Evolutionary conservation across 2,888 invertebrate species (phyloP).

Genomic region (Hylaea fasciaria): DNA sequence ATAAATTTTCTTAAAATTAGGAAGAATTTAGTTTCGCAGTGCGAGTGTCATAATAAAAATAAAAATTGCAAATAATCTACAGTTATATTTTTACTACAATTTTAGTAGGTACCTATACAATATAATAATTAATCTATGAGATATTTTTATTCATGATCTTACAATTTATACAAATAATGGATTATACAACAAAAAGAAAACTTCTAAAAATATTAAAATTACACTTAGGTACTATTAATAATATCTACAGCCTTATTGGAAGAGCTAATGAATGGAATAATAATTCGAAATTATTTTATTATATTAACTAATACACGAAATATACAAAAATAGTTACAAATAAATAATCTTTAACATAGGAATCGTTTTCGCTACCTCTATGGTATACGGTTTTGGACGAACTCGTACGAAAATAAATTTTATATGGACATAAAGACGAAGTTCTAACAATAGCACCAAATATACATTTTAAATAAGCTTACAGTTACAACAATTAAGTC

Average conservation of each 20-base stretch:
- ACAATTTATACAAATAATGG: constrained; percentile 77
- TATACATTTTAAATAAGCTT: constrained; percentile 32
- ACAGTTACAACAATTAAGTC: constrained; percentile 18
- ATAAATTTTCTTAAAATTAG: constrained; percentile 82
- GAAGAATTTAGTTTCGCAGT: constrained; percentile 75
- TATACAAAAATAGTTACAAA: constrained; percentile 82
- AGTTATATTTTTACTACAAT: constrained; percentile 64
- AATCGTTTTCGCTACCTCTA: constrained; percentile 63
- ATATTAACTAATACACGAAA: constrained; percentile 63
- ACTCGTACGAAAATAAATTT: constrained; percentile 37
- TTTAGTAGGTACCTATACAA: constrained; percentile 72
- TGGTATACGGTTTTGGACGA: constrained; percentile 57
- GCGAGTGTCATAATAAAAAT: constrained; percentile 69
- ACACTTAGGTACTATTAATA: constrained; percentile 55
- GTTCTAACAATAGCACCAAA: constrained; percentile 67
- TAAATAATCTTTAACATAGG: constrained; percentile 80
- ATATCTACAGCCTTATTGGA: constrained; percentile 80
- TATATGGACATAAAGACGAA: constrained; percentile 36
- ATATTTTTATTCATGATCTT: constrained; percentile 72
- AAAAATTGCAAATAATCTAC: constrained; percentile 70
- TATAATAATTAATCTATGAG: constrained; percentile 76
- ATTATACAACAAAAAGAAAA: constrained; percentile 50
- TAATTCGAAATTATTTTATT: constrained; percentile 55
- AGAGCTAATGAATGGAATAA: constrained; percentile 65
- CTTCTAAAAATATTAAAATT: constrained; percentile 58